Conservation (phyloP, 1,140 invertebrate genomes). For the Andricus grossulariae region DNA sequence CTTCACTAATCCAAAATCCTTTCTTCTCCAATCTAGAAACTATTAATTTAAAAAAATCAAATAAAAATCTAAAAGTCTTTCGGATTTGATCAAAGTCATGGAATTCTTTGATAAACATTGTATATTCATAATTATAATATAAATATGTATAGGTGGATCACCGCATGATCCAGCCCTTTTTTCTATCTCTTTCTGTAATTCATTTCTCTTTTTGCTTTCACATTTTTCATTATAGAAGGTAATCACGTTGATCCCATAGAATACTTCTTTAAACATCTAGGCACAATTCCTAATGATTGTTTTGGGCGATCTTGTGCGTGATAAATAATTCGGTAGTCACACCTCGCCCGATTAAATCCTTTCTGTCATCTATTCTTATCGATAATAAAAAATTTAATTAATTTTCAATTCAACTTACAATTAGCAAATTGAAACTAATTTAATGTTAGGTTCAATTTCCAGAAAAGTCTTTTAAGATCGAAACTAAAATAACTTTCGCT, state of each 20-base stretch:
- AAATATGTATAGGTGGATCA: slow-evolving; percentile 26
- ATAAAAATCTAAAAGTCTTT: no score
- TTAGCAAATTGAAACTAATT: no score
- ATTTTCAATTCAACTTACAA: no score
- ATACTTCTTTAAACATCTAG: slow-evolving; percentile 69
- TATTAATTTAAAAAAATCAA: not conserved
- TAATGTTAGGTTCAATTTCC: no score
- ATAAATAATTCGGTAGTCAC: slow-evolving; percentile 22
- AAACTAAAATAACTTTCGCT: no score
- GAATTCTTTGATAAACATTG: no score
- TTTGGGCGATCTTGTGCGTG: slow-evolving; percentile 62
- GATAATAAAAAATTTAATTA: no score
- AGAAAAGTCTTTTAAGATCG: no score
- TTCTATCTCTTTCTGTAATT: slow-evolving; percentile 5
- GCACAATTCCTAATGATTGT: slow-evolving; percentile 71
- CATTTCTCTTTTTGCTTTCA: slow-evolving; percentile 8
- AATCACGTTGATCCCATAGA: slow-evolving; percentile 69
- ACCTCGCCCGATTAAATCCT: not conserved
- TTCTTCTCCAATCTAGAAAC: not conserved
- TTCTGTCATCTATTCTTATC: no score
- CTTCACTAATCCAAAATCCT: not conserved
- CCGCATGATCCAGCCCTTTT: slow-evolving; percentile 32
- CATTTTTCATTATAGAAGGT: not conserved
- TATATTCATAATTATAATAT: not conserved
- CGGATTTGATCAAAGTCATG: no score